phyloP scores from a whole-genome alignment of 2,888 invertebrate species.

The Mesodorylaimus sp. region DNA sequence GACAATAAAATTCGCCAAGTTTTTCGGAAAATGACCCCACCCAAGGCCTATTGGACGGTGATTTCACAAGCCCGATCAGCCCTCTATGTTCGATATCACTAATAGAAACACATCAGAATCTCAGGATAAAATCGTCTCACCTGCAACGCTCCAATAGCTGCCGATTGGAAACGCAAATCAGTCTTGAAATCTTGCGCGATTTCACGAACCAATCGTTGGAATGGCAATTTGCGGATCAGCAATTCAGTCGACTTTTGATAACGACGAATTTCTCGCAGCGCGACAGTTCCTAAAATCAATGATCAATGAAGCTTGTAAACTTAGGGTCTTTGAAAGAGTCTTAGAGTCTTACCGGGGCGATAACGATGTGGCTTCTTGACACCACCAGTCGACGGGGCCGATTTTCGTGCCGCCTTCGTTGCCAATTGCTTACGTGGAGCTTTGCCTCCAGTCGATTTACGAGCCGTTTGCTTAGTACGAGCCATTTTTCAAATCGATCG shows the following conservation, averaged over 20 bases:
- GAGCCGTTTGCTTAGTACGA: slow-evolving; percentile 5
- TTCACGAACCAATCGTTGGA: slow-evolving; percentile 57
- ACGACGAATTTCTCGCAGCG: slow-evolving; percentile 4
- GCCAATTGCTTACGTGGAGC: slow-evolving; percentile 4
- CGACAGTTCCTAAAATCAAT: neutral
- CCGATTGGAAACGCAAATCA: slow-evolving; percentile 81
- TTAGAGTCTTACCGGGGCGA: too few relatives aligned
- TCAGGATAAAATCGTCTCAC: too few relatives aligned
- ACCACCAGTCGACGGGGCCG: slow-evolving; percentile 1
- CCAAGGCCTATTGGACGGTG: too few relatives aligned
- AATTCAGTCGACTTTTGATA: slow-evolving; percentile 67
- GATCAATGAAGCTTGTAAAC: too few relatives aligned
- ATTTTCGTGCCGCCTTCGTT: slow-evolving; percentile 4
- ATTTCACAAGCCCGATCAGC: too few relatives aligned
- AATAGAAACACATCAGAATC: too few relatives aligned
- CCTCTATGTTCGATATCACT: too few relatives aligned
- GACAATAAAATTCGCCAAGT: too few relatives aligned
- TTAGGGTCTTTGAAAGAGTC: too few relatives aligned
- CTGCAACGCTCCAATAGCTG: slow-evolving; percentile 65
- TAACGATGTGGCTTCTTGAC: slow-evolving; percentile 2
- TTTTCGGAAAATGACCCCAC: too few relatives aligned
- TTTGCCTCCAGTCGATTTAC: slow-evolving; percentile 4
- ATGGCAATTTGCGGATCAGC: slow-evolving; percentile 52
- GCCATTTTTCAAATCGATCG: too few relatives aligned
- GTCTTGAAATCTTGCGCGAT: slow-evolving; percentile 94